Evolutionary conservation across 2,113 vertebrate genomes (phyloP).

Genomic region (Dipodomys merriami): DNA sequence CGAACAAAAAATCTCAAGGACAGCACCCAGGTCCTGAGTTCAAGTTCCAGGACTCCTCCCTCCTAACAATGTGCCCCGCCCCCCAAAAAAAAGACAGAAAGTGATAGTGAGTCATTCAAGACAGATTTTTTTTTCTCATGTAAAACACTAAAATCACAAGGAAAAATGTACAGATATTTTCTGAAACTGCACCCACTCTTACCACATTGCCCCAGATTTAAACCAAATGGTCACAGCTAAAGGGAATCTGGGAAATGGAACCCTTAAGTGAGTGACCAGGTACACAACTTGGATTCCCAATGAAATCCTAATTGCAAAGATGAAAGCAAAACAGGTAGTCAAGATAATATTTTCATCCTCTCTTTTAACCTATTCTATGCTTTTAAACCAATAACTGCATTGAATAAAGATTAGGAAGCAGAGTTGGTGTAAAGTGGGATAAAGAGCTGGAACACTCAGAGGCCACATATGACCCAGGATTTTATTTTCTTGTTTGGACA

Average conservation of each 20-base stretch:
- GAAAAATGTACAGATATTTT: not conserved
- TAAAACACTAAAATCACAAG: not conserved
- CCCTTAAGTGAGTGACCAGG: not conserved
- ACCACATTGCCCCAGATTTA: not conserved
- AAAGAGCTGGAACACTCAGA: not conserved
- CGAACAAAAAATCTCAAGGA: no score
- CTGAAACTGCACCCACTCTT: not conserved
- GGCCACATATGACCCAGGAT: not conserved
- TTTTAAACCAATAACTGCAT: slow-evolving; percentile 24
- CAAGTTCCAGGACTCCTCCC: no score
- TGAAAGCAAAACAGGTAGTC: not conserved
- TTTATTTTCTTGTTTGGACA: slow-evolving; percentile 26
- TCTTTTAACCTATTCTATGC: slow-evolving; percentile 37
- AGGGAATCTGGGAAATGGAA: not conserved
- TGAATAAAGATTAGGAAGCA: slow-evolving; percentile 32
- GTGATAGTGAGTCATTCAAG: not conserved
- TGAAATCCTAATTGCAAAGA: slow-evolving; percentile 26
- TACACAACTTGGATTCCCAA: slow-evolving; percentile 14
- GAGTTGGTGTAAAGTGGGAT: not conserved
- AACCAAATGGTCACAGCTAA: not conserved
- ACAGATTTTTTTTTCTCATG: not conserved
- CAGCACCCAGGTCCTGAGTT: no score
- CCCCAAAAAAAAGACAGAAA: no score
- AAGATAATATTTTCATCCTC: slow-evolving; percentile 16
- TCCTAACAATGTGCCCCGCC: no score